phyloP scores from a whole-genome alignment of 2,797 vertebrate genomes.

The Alfaro cultratus region DNA sequence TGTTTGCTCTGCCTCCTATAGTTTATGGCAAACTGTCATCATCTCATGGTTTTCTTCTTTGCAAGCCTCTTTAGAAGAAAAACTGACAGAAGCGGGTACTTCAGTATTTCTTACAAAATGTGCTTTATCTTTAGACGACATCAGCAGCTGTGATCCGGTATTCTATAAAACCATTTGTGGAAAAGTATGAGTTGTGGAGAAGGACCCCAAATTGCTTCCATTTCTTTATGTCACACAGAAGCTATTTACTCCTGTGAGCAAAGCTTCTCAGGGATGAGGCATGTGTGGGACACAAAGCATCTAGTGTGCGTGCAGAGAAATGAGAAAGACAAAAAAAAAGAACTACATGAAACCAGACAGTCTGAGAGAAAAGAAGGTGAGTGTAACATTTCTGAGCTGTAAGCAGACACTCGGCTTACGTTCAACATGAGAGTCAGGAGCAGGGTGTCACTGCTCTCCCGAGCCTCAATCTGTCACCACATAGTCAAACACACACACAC shows the following conservation, averaged over 20 bases:
- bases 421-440: slow-evolving; percentile 45
- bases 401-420: slow-evolving; percentile 19
- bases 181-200: slow-evolving; percentile 54
- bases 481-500: slow-evolving; percentile 20
- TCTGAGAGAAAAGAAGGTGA: slow-evolving; percentile 26
- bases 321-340: slow-evolving; percentile 37
- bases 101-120: not conserved
- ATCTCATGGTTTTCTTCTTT: not conserved
- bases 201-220: slow-evolving; percentile 45
- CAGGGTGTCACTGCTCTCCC: slow-evolving; percentile 19
- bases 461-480: slow-evolving; percentile 65
- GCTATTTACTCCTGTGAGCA: slow-evolving; percentile 49
- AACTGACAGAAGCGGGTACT: not conserved
- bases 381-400: slow-evolving; percentile 16
- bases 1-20: not conserved
- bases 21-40: not conserved
- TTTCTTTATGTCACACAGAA: slow-evolving; percentile 55
- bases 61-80: not conserved
- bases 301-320: slow-evolving; percentile 46
- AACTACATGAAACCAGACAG: slow-evolving; percentile 30
- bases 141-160: not conserved
- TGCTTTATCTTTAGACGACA: slow-evolving; percentile 12
- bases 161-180: slow-evolving; percentile 27
- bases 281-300: slow-evolving; percentile 31
- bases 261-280: slow-evolving; percentile 49